A percentile compares a stretch with the other conserved stretches of the same genome.
Evolutionary conservation across 2,888 invertebrate genomes (phyloP).

Genomic region (Pachydiplax longipennis): DNA sequence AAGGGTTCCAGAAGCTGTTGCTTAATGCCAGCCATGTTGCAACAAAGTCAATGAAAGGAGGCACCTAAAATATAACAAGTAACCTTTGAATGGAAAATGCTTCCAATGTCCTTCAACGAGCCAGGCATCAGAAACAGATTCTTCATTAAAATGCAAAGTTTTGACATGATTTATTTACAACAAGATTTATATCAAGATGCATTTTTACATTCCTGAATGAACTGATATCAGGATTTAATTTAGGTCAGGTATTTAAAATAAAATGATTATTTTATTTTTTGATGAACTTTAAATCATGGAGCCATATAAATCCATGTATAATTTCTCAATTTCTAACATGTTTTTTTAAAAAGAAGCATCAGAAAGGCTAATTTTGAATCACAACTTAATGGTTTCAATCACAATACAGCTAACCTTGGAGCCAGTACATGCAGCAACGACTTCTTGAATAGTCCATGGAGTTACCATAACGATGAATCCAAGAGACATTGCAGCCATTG

Average conservation of each 20-base stretch:
- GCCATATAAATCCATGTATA: too few relatives aligned
- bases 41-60: constrained; percentile 81
- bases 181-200: too few relatives aligned
- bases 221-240: too few relatives aligned
- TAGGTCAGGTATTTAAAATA: too few relatives aligned
- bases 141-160: background rate
- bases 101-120: too few relatives aligned
- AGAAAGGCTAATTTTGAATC: too few relatives aligned
- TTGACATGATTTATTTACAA: background rate
- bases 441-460: constrained; percentile 90
- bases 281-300: too few relatives aligned
- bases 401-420: constrained; percentile 68
- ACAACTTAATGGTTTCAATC: too few relatives aligned
- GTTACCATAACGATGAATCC: constrained; percentile 92
- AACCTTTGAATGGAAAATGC: background rate
- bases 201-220: too few relatives aligned
- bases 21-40: constrained; percentile 87
- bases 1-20: constrained; percentile 91
- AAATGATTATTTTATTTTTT: too few relatives aligned
- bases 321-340: too few relatives aligned
- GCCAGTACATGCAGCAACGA: constrained; percentile 88
- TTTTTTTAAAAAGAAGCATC: too few relatives aligned
- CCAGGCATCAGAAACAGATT: background rate
- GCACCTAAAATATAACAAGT: constrained; percentile 65
- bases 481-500: constrained; percentile 91